Base-by-base conservation (phyloP, 2,888 invertebrate species). In the Synergus gifuensis region DNA sequence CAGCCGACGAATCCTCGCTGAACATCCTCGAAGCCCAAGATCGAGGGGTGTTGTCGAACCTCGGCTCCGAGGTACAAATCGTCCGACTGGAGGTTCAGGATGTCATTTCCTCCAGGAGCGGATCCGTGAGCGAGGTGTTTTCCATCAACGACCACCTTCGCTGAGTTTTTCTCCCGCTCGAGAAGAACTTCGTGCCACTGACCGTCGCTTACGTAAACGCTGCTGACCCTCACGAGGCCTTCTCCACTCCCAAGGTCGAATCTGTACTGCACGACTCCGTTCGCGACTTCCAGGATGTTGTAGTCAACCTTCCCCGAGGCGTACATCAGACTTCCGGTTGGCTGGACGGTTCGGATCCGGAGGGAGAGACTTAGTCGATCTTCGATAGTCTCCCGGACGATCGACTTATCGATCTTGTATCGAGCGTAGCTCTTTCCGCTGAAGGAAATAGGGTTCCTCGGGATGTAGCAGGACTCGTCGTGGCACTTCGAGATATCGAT, bases 211-310 rank as follows among this genome's bases (percentile, higher is more conserved):
- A 97, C 94, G 87, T 95, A 95, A n/a, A 95, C 93, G 80, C 95
- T 95, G 46, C 95, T 94, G 2, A 97, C 96, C 83, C 96, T 94
- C 46, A 98, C 96, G 78, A 96, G 93, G 58, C 97, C 98, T 92
- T 97, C 97, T 8, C 98, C 99, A 85, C 97, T 96, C 28, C 99
- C 99, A 85, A 98, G 94, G 91, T 99, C 97, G 93, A 98, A 98
- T 84, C 97, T 95, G 92, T 98, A 98, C 92, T 97, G 98, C 14
- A 98, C 95, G 76, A 95, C 95, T 0, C 98, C 98, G 91, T 97
- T 96, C 22, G 95, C 95, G 78, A 96, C 95, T 94, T 98, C 98
- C 79, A 99, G 93, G 85, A 97, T 95, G 87, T 97, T 97, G 92
- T 97, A 98, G 92, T 99, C 98, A 67, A 97, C 95, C 89, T 96